Evolutionary conservation across 37 sponge, comb jelly and placozoan genomes (phyloP), one percentile per base, ranked within the genome.

Genomic region (Bolinopsis microptera): DNA sequence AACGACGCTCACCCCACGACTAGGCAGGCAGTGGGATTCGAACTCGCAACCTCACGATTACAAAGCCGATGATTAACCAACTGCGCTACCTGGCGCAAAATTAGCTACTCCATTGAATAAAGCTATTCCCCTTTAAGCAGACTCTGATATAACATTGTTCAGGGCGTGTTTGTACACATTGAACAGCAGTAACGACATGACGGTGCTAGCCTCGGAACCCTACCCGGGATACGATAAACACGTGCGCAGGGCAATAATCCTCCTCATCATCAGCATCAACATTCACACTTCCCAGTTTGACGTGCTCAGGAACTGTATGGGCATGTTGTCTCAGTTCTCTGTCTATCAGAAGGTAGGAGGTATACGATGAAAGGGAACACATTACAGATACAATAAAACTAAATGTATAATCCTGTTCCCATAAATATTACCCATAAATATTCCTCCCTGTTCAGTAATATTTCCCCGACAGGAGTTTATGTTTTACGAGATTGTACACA

Each of bases 181-280:
- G 74, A 70, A 70, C 74, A 22, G 30, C 26, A 22, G 26, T 3
- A 22, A 70, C 26, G 74, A 70, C 74, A 28, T 26, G 74, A 22
- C 3, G 74, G 21, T 3, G 26, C 74, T 70, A 26, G 30, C 74
- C 28, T 22, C 25, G 26, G 74, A 70, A n/a, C 74, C 74, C 24
- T 70, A 70, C 21, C 74, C 74, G 2, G 74, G 74, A n/a, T 70
- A 70, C 74, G 74, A 70, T n/a, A 70, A 22, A 28, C 74, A 70
- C 26, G 74, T 70, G 2, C 16, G 74, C 2, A 22, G 26, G 74
- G 25, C 25, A 22, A 70, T 70, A 3, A 70, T 70, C 74, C 26
- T 70, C 24, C 26, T 70, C 2, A 2, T 70, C 28, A 8, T 8
- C 25, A 70, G 74, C 26, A 26, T 70, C 74, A 8, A 70, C 26